Evolutionary conservation across 2,797 vertebrate genomes (phyloP).

Genomic region (Neoniphon sammara): DNA sequence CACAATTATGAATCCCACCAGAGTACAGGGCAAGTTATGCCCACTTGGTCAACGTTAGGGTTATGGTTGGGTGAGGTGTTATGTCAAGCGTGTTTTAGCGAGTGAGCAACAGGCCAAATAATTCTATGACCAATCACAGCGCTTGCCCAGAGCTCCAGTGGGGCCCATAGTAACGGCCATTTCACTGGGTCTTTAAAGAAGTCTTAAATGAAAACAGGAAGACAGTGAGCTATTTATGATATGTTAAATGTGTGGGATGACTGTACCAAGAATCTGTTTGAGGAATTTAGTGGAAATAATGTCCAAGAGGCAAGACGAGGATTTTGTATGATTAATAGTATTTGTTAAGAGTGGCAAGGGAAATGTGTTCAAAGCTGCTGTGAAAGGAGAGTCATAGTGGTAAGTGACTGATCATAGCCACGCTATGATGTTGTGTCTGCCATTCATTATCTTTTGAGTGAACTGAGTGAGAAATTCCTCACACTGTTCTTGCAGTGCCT

Average conservation of each 20-base stretch:
- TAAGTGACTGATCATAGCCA: not conserved
- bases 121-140: too few species aligned
- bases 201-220: conserved; percentile 24
- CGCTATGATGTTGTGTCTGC: not conserved
- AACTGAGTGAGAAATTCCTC: not conserved
- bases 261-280: conserved; percentile 10
- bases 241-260: conserved; percentile 43
- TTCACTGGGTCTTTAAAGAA: conserved; percentile 9
- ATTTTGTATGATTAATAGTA: conserved; percentile 11
- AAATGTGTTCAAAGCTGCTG: conserved; percentile 7
- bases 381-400: not conserved
- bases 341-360: conserved; percentile 17
- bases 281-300: conserved; percentile 32
- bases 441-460: too few species aligned
- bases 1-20: too few species aligned
- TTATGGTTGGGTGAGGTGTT: too few species aligned
- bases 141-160: too few species aligned
- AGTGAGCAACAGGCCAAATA: too few species aligned
- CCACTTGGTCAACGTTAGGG: too few species aligned
- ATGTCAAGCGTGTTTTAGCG: too few species aligned
- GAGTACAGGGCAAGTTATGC: too few species aligned
- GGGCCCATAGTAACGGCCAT: too few species aligned
- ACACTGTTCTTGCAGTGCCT: not conserved
- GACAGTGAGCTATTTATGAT: conserved; percentile 56
- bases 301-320: conserved; percentile 19